Conservation (phyloP, 1,140 invertebrate genomes). For the Drosophila rhopaloa region DNA sequence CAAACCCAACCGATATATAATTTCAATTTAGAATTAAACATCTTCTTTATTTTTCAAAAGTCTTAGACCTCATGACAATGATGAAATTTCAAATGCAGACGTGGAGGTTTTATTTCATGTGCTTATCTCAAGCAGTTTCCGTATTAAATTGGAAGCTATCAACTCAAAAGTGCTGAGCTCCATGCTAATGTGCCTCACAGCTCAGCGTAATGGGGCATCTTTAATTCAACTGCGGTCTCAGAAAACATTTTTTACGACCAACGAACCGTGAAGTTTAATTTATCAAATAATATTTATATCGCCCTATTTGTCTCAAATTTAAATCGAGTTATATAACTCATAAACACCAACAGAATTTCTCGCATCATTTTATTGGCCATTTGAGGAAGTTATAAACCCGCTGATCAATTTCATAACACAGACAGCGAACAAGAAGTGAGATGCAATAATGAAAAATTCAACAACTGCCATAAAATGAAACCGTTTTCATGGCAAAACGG, state of each 20-base stretch:
- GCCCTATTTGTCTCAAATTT: conserved; percentile 14
- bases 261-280: conserved; percentile 7
- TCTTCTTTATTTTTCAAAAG: no score
- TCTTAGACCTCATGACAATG: not conserved
- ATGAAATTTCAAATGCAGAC: not conserved
- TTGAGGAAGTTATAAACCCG: conserved; percentile 45
- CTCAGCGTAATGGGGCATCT: conserved; percentile 32
- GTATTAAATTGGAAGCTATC: conserved; percentile 27
- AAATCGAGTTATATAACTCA: conserved; percentile 16
- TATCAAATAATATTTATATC: conserved; percentile 14
- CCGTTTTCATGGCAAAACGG: conserved; percentile 39
- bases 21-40: no score
- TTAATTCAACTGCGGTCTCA: conserved; percentile 20
- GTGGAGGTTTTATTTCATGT: not conserved
- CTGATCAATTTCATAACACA: conserved; percentile 64
- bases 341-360: conserved; percentile 26
- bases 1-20: no score
- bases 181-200: conserved; percentile 30
- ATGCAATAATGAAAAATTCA: conserved; percentile 16
- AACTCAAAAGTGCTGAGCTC: conserved; percentile 12
- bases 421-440: conserved; percentile 10
- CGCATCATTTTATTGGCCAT: conserved; percentile 60
- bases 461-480: conserved; percentile 68
- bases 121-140: not conserved
- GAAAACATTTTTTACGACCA: conserved; percentile 20